Evolutionary conservation across 2,113 vertebrate species (phyloP), one percentile per base, ranked within the genome.

Genomic region (Poeciliopsis retropinna): DNA sequence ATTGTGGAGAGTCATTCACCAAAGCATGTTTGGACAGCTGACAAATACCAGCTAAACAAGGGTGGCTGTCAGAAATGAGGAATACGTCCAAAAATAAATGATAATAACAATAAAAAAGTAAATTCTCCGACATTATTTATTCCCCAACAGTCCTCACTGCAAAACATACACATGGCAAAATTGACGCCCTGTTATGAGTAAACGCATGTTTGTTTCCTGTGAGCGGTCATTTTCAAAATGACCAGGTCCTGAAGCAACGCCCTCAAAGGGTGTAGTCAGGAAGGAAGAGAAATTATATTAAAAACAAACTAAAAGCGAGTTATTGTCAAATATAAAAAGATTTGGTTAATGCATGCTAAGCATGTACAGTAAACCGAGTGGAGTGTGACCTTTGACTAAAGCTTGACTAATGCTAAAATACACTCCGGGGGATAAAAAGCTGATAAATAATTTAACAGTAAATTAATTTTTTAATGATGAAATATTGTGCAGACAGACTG

Each of bases 1-100:
- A 89, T 77, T 63, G 67, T 81, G 69, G 47, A 87, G 80, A 87
- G 85, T 84, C 90, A 73, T 83, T 91, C 82, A 87, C 70, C 75
- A 17, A 47, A 37, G 78, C 87, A 85, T 90, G 91, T 92, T 92
- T 93, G 75, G 80, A 91, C 89, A 93, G 92, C 91, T 92, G 90
- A 92, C 84, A 79, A 67, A 70, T 88, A 69, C 44, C 78, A 79
- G 87, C 64, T 73, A 51, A 80, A 85, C 63, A 75, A 77, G 75
- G 75, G 51, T 30, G 70, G 70, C 76, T 72, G 73, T 67, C 66
- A 41, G 39, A 84, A 62, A 64, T 72, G 80, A 67, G 32, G 70
- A 34, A 22, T 70, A 11, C 63, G 13, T 37, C 19, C 17, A 65
- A 22, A 63, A 12, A n/a, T 67, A n/a, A 51, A 39, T 15, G 61